Conservation (phyloP, 2,797 vertebrate species). For the Sebastes flavidus region DNA sequence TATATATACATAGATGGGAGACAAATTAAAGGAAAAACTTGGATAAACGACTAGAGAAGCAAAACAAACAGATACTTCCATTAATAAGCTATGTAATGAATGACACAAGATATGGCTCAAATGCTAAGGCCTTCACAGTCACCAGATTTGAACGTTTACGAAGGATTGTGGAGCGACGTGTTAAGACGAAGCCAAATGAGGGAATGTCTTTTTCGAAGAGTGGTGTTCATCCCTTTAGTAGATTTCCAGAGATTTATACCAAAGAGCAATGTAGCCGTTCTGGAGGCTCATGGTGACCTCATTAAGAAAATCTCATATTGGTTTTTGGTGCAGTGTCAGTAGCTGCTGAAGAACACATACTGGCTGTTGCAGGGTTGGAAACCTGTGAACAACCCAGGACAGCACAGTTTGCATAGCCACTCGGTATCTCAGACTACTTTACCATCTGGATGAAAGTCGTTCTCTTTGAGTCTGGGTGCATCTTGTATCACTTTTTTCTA, state of each 20-base stretch:
- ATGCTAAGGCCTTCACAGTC: background rate
- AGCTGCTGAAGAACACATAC: background rate
- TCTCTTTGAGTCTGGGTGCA: background rate
- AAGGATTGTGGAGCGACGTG: background rate
- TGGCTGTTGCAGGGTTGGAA: background rate
- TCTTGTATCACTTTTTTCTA: background rate
- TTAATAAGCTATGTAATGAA: background rate
- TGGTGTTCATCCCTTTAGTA: background rate
- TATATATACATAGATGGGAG: background rate
- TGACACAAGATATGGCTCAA: background rate
- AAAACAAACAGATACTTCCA: background rate
- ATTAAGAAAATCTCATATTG: background rate
- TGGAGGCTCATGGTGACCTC: background rate
- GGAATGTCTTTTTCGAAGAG: background rate
- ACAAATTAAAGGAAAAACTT: background rate
- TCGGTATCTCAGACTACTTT: background rate
- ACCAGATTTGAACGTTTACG: background rate
- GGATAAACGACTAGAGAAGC: background rate
- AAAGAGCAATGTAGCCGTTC: background rate
- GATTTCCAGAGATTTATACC: background rate
- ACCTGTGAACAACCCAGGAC: background rate
- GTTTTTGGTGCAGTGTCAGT: background rate
- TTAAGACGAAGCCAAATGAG: background rate
- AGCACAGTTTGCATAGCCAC: background rate
- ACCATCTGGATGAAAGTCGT: background rate